phyloP scores from a whole-genome alignment of 2,797 vertebrate species.

The Brachymystax lenok region DNA sequence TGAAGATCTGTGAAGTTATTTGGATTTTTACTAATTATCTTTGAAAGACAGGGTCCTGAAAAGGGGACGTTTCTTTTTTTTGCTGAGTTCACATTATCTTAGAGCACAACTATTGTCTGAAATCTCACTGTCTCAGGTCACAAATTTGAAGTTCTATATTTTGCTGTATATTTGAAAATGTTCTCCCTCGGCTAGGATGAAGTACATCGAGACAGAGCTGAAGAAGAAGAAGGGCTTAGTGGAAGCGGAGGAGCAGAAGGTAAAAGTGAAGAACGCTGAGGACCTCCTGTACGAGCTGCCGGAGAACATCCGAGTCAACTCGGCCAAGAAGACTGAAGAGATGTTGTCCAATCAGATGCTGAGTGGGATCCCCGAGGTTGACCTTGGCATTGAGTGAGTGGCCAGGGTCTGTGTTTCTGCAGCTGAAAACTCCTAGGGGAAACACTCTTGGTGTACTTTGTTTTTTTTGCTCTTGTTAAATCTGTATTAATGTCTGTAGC shows the following conservation, averaged over 20 bases:
- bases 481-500: too few species aligned
- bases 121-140: not conserved
- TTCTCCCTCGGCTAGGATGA: slow-evolving; percentile 69
- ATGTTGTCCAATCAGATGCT: slow-evolving; percentile 99
- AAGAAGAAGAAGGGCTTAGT: slow-evolving; percentile 88
- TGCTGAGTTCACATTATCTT: too few species aligned
- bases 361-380: slow-evolving; percentile 96
- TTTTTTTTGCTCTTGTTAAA: too few species aligned
- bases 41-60: too few species aligned
- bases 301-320: slow-evolving; percentile 91
- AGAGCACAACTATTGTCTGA: not conserved
- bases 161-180: not conserved
- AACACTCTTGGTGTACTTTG: too few species aligned
- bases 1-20: too few species aligned
- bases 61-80: too few species aligned
- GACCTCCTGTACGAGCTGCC: slow-evolving; percentile 94
- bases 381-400: slow-evolving; percentile 93
- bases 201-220: slow-evolving; percentile 82
- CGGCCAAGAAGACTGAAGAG: slow-evolving; percentile 97
- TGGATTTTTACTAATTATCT: too few species aligned
- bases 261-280: slow-evolving; percentile 92
- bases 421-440: not conserved
- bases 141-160: not conserved
- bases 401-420: not conserved
- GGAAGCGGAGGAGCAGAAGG: slow-evolving; percentile 90